phyloP scores from a whole-genome alignment of 2,113 vertebrate species.

The Macrotus californicus region DNA sequence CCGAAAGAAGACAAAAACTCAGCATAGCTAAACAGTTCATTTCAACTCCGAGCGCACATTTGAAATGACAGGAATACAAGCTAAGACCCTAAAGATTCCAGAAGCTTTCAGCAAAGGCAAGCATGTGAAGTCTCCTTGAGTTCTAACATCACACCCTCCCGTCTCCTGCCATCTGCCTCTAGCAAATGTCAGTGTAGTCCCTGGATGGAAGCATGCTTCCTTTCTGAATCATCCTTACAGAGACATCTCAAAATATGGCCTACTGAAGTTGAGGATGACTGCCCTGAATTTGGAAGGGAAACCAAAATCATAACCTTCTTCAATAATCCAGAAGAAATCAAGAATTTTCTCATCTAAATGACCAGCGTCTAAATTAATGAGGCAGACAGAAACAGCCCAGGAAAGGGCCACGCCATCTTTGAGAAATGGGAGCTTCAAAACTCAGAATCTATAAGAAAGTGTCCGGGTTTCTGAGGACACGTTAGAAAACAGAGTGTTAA shows the following conservation, averaged over 20 bases:
- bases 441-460: neutral
- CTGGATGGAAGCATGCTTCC: conserved; percentile 42
- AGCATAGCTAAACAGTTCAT: conserved; percentile 13
- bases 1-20: conserved; percentile 43
- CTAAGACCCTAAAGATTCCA: conserved; percentile 29
- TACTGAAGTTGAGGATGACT: conserved; percentile 16
- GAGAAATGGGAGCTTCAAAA: neutral
- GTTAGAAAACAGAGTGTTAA: conserved; percentile 12
- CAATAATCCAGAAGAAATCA: neutral
- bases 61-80: conserved; percentile 45
- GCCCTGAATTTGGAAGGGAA: neutral
- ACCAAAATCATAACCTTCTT: neutral
- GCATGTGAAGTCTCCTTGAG: conserved; percentile 50
- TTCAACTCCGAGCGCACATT: neutral
- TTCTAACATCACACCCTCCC: conserved; percentile 32
- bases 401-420: neutral
- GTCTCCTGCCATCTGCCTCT: conserved; percentile 70
- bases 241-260: conserved; percentile 34
- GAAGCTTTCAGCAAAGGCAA: conserved; percentile 33
- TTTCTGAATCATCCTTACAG: conserved; percentile 60
- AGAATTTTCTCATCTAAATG: neutral
- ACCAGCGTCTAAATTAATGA: neutral
- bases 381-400: neutral
- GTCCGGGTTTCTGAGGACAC: neutral
- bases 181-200: conserved; percentile 64